phyloP scores from a whole-genome alignment of 2,797 vertebrate genomes.

The Malacoraja senta region DNA sequence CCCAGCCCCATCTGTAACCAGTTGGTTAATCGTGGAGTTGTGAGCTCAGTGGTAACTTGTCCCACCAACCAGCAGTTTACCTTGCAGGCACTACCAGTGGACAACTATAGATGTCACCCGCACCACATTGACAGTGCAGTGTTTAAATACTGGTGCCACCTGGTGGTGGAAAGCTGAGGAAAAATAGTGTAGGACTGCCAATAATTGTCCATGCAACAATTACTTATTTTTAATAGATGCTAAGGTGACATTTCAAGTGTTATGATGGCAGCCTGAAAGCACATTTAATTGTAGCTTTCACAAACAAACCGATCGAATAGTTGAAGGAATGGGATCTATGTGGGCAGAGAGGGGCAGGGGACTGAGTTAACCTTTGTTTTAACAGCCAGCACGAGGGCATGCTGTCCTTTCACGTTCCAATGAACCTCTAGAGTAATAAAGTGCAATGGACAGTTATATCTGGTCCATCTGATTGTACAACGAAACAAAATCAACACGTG shows the following conservation, averaged over 20 bases:
- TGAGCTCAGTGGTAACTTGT: too few species aligned
- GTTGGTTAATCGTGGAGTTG: not conserved
- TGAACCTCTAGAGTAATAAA: not conserved
- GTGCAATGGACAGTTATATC: slow-evolving; percentile 7
- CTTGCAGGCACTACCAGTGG: not conserved
- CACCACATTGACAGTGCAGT: not conserved
- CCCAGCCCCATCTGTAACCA: not conserved
- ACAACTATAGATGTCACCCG: not conserved
- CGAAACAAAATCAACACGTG: not conserved
- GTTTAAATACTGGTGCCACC: not conserved
- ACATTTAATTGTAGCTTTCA: not conserved
- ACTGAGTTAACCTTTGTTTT: not conserved
- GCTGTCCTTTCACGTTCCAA: not conserved
- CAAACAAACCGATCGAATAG: not conserved
- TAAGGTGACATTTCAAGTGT: not conserved
- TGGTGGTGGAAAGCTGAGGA: not conserved
- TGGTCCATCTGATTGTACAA: slow-evolving; percentile 19
- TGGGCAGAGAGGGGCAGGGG: not conserved
- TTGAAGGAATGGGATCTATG: not conserved
- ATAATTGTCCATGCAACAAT: not conserved
- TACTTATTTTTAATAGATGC: not conserved
- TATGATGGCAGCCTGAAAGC: not conserved
- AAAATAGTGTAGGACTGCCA: not conserved
- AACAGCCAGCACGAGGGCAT: not conserved
- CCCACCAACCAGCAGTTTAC: not conserved